Evolutionary conservation across 37 sponge, comb jelly and placozoan species (phyloP).

Genomic region (Halichondria panicea): DNA sequence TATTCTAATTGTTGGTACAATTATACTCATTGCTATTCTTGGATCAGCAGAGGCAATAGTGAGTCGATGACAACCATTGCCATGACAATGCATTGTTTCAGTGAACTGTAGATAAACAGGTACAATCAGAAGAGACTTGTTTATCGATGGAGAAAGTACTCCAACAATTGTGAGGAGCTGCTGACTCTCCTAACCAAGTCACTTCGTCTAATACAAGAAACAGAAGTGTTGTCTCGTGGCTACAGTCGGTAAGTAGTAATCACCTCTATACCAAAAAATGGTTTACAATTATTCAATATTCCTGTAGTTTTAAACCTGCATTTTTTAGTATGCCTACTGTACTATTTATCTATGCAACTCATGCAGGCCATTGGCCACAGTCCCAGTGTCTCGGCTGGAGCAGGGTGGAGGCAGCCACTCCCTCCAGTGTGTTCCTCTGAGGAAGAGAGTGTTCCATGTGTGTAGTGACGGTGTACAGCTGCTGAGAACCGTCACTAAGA

Average conservation of each 20-base stretch:
- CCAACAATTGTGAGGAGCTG: slow-evolving; percentile 1
- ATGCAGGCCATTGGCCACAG: slow-evolving; percentile 1
- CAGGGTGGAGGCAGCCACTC: slow-evolving; percentile 1
- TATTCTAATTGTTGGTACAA: no score
- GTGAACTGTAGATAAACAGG: no score
- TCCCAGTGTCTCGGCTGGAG: slow-evolving; percentile 10
- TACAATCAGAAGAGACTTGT: no score
- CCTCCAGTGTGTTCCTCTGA: slow-evolving; percentile 3
- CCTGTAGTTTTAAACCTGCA: background rate
- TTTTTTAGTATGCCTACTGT: background rate
- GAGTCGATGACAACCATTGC: no score
- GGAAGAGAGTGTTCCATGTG: slow-evolving; percentile 9
- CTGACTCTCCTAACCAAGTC: slow-evolving; percentile 25
- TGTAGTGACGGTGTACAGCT: background rate
- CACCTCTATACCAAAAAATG: background rate
- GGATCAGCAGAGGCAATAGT: no score
- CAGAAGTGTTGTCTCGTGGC: slow-evolving; percentile 33
- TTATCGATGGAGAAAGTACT: background rate
- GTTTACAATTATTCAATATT: background rate
- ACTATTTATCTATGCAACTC: background rate
- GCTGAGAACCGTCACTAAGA: background rate
- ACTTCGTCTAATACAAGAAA: slow-evolving; percentile 18
- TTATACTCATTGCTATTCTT: no score
- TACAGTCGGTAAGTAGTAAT: background rate
- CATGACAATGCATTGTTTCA: no score